Percentiles rank a stretch among this genome's conserved stretches.
Evolutionary conservation across 2,888 invertebrate genomes (phyloP).

Genomic region (Rhagium mordax): DNA sequence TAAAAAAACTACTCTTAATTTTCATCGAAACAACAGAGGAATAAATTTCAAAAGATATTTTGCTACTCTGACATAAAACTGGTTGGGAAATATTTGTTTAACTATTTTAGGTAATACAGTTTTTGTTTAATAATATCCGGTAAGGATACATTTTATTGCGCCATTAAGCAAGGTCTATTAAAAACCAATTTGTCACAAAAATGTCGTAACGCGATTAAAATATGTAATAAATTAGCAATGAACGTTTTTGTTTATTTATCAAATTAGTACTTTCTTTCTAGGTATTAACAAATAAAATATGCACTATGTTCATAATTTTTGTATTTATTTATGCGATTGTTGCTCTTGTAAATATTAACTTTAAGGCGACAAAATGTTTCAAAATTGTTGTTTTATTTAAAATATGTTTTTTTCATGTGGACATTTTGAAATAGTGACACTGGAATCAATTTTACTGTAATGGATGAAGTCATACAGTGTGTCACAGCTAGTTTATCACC

Average conservation of each 20-base stretch:
- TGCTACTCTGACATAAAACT: background rate
- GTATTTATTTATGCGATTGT: conserved; percentile 3
- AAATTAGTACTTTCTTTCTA: background rate
- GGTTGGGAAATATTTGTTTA: conserved; percentile 12
- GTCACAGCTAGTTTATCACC: no score
- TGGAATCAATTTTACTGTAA: no score
- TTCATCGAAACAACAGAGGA: background rate
- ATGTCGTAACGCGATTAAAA: conserved; percentile 1
- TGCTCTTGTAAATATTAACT: background rate
- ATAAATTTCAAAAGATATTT: background rate
- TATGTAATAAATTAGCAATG: conserved; percentile 4
- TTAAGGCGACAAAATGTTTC: background rate
- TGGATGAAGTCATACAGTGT: no score
- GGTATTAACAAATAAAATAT: conserved; percentile 9
- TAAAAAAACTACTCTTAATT: no score
- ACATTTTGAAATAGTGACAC: no score
- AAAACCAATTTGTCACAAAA: conserved; percentile 26
- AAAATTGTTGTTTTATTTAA: background rate
- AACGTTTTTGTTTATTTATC: background rate
- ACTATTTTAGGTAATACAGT: background rate
- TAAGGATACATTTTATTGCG: conserved; percentile 2
- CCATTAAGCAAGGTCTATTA: conserved; percentile 11
- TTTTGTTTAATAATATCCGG: background rate
- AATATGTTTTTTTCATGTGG: background rate
- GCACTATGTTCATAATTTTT: conserved; percentile 2